Percentiles rank a stretch among this genome's conserved stretches.
These are phyloP conservation scores for Chironex yamaguchii DNA, from an alignment of 30 jellyfish, hydroid and myxozoan species.

Conservation along the genomic window DNA sequence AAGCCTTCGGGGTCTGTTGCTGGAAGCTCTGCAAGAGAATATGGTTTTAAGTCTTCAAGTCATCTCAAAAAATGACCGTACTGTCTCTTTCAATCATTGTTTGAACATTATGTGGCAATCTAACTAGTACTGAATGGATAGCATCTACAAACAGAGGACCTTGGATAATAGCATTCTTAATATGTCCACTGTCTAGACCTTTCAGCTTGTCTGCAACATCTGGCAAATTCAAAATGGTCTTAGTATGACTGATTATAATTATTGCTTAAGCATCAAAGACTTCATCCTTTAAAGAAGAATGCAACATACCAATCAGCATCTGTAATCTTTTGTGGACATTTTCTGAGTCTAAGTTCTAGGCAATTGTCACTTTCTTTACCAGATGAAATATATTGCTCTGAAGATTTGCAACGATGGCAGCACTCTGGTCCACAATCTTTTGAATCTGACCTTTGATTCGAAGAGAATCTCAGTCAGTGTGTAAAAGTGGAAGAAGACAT, in stretches of 20 bases:
- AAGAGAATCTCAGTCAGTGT: constrained; percentile 15
- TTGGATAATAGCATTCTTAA: too few species aligned
- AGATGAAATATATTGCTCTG: too few species aligned
- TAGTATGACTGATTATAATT: too few species aligned
- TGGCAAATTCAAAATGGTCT: too few species aligned
- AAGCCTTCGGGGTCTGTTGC: constrained; percentile 6
- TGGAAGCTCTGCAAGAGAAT: constrained; percentile 16
- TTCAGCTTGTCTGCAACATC: constrained; percentile 2
- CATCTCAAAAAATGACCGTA: neutral
- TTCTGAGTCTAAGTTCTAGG: constrained; percentile 39
- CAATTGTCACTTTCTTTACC: constrained; percentile 12
- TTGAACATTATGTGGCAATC: too few species aligned
- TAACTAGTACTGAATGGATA: too few species aligned
- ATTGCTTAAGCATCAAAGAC: too few species aligned
- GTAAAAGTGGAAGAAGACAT: constrained; percentile 37
- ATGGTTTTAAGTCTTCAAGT: constrained; percentile 24
- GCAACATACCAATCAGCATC: constrained; percentile 33
- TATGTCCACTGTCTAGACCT: constrained; percentile 1
- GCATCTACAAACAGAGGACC: too few species aligned
- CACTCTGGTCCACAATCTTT: constrained; percentile 45
- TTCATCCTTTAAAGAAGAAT: constrained; percentile 14
- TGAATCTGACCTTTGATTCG: constrained; percentile 40
- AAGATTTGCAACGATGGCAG: neutral
- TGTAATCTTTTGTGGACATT: constrained; percentile 29
- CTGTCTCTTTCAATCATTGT: neutral